Evolutionary conservation across 2,888 invertebrate species (phyloP).

Genomic region (Elmis aenea): DNA sequence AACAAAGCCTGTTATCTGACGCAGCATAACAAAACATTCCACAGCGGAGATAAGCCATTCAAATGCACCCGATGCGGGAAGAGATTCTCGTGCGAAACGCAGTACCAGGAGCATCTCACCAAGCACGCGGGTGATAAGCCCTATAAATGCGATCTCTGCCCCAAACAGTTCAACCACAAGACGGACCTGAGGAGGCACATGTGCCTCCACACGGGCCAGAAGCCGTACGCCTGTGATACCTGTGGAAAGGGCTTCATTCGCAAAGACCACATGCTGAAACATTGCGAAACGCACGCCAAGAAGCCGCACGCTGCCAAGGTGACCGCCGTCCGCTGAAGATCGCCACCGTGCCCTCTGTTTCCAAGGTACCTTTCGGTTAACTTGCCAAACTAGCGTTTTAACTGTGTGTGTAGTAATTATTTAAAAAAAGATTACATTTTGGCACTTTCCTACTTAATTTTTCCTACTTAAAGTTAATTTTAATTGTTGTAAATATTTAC

Average conservation of each 20-base stretch:
- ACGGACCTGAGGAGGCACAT: conserved; percentile 82
- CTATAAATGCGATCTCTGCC: conserved; percentile 78
- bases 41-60: conserved; percentile 79
- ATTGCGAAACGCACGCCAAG: conserved; percentile 73
- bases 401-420: conserved; percentile 31
- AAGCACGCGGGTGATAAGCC: conserved; percentile 82
- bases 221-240: conserved; percentile 74
- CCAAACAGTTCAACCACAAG: conserved; percentile 87
- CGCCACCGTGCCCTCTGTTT: conserved; percentile 15
- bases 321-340: conserved; percentile 27
- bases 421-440: conserved; percentile 24
- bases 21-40: conserved; percentile 86
- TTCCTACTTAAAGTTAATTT: conserved; percentile 13
- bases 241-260: conserved; percentile 86
- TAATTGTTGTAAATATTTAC: conserved; percentile 20
- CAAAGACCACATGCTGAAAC: conserved; percentile 88
- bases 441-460: conserved; percentile 37
- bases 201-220: conserved; percentile 81
- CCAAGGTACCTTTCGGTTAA: conserved; percentile 18
- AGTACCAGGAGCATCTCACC: conserved; percentile 67
- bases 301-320: conserved; percentile 44
- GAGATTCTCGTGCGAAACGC: conserved; percentile 66
- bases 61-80: conserved; percentile 84
- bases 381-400: conserved; percentile 19
- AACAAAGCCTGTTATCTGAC: conserved; percentile 84